phyloP scores from a whole-genome alignment of 2,797 vertebrate species.

The Myotis planiceps region DNA sequence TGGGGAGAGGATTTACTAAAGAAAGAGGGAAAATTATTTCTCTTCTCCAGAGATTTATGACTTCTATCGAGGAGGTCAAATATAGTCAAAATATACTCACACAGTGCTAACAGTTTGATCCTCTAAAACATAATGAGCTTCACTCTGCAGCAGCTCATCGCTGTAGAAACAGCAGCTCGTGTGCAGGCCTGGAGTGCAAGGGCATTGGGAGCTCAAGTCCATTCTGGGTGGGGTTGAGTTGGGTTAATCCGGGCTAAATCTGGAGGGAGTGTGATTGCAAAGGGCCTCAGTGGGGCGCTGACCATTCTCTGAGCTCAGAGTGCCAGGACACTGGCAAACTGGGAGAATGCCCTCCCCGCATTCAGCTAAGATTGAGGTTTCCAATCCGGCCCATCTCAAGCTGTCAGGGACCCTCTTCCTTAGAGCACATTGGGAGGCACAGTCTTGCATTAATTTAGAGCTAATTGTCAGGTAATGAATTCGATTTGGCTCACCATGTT shows the following conservation, averaged over 20 bases:
- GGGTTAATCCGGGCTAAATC: neutral
- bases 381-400: constrained; percentile 52
- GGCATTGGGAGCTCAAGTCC: neutral
- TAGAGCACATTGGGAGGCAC: constrained; percentile 65
- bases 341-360: neutral
- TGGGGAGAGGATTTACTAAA: neutral
- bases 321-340: neutral
- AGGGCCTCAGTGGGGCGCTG: neutral
- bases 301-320: neutral
- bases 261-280: neutral
- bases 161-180: neutral
- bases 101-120: neutral
- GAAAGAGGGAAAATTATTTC: neutral
- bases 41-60: neutral
- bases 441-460: constrained; percentile 82
- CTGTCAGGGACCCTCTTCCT: constrained; percentile 71
- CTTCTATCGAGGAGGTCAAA: neutral
- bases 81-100: neutral
- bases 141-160: neutral
- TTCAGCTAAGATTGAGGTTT: constrained; percentile 19
- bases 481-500: constrained; percentile 80
- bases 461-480: constrained; percentile 85
- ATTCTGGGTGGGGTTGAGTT: neutral
- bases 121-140: neutral
- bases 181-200: neutral